Percentiles rank a stretch among this genome's conserved stretches.
Conservation (phyloP, 2,113 vertebrate genomes). For the Prionailurus bengalensis region DNA sequence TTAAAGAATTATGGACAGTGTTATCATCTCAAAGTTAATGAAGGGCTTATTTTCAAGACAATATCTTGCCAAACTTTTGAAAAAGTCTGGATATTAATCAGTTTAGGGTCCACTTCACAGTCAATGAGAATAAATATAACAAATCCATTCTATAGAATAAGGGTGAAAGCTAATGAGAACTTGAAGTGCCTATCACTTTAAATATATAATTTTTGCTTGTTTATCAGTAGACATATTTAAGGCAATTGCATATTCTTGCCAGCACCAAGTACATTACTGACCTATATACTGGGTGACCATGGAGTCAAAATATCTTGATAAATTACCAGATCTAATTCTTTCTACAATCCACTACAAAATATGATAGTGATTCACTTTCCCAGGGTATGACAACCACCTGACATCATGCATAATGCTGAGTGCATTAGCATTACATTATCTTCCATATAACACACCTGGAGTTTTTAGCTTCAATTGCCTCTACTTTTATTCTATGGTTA, state of each 20-base stretch:
- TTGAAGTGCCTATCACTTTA: background rate
- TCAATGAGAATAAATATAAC: conserved; percentile 44
- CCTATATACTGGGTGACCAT: background rate
- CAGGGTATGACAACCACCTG: background rate
- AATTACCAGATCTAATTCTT: background rate
- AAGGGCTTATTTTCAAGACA: conserved; percentile 59
- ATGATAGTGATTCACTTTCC: background rate
- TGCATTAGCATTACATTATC: background rate
- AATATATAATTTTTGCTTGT: conserved; percentile 41
- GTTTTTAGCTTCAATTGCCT: background rate
- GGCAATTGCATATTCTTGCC: background rate
- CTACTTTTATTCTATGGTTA: background rate
- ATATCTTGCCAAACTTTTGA: conserved; percentile 34
- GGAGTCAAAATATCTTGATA: conserved; percentile 19
- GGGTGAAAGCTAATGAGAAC: background rate
- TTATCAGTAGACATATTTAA: background rate
- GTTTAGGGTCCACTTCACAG: conserved; percentile 2
- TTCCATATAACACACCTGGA: background rate
- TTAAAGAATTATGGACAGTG: conserved; percentile 60
- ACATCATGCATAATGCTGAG: background rate
- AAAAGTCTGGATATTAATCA: conserved; percentile 51
- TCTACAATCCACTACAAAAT: background rate
- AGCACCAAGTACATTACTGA: background rate
- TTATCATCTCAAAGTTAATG: conserved; percentile 59
- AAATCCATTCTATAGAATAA: background rate